Percentiles rank a stretch among this genome's conserved stretches.
Conservation (phyloP, 2,113 vertebrate species). For the Tympanuchus pallidicinctus region DNA sequence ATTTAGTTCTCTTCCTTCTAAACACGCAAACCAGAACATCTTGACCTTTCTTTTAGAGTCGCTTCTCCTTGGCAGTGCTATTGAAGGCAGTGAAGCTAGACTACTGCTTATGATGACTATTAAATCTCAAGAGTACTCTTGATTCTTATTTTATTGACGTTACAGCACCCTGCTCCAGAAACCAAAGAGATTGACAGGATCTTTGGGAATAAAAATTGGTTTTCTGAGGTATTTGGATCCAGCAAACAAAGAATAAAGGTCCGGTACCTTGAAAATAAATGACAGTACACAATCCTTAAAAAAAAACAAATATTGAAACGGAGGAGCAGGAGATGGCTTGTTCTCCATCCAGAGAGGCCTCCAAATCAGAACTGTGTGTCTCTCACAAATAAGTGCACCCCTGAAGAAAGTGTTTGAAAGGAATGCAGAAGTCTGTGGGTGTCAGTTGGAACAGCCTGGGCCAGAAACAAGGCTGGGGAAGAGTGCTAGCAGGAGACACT, state of each 20-base stretch:
- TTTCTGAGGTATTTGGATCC: not conserved
- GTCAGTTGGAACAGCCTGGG: not conserved
- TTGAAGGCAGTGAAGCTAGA: not conserved
- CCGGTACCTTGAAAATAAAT: not conserved
- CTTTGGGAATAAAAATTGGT: not conserved
- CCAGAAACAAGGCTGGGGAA: not conserved
- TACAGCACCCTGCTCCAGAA: not conserved
- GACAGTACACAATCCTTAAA: not conserved
- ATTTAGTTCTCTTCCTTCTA: not conserved
- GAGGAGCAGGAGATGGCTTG: not conserved
- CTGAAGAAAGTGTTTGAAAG: not conserved
- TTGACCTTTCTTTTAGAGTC: not conserved
- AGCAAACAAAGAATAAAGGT: not conserved
- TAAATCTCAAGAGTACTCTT: not conserved
- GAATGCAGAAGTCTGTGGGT: not conserved
- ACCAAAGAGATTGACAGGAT: not conserved
- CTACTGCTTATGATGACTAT: not conserved
- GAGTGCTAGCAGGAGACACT: not conserved
- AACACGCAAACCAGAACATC: not conserved
- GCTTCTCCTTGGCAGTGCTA: not conserved
- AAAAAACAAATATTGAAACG: not conserved
- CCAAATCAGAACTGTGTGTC: not conserved
- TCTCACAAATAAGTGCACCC: not conserved
- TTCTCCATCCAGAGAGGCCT: not conserved
- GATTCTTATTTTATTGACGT: not conserved